Evolutionary conservation across 2,797 vertebrate genomes (phyloP), one percentile per base, ranked within the genome.

Genomic region (Atherinosoma microstoma): DNA sequence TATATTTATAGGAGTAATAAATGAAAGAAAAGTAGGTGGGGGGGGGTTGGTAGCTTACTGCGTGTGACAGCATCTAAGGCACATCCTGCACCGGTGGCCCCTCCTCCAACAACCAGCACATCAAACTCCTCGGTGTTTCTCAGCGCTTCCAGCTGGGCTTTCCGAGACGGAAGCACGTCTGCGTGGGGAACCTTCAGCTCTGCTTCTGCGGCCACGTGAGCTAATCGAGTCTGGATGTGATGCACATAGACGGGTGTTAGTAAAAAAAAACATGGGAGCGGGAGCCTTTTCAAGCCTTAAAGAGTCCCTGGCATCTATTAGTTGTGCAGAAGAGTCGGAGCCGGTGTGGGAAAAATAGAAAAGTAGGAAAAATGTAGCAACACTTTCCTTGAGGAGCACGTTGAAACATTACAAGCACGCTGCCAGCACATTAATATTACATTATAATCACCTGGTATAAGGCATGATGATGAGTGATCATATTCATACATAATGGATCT

Each of bases 71-170:
- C 96, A 0, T 99, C 98, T 73, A 99, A 94, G 42, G 98, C 98
- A 86, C 98, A 99, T 86, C 98, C 98, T 0, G 96, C 91, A 5
- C 98, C 98, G 0, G 98, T 99, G 70, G 98, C 98, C 45, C 98
- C 98, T 6, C 98, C 98, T 0, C 98, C 98, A 0, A 99, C 95
- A 2, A 99, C 83, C 2, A 99, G 93, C 0, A 99, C 92, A 1
- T 99, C 98, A 30, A 98, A 99, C 84, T 98, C 96, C 0, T 85
- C 58, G 0, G 92, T 90, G 90, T 68, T 91, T 3, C 84, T 88
- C 82, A 98, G 92, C 2, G 91, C 75, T 0, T 71, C 2, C 0
- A 99, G 87, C 84, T 98, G 97, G 30, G 94, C 90, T 84, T 94
- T 92, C 16, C 98, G 93, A 0, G 93, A 92, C 0, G 98, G 98